These are phyloP conservation scores for Ciona savignyi DNA, from an alignment of 23 tunicate species.

Conservation along the genomic window DNA sequence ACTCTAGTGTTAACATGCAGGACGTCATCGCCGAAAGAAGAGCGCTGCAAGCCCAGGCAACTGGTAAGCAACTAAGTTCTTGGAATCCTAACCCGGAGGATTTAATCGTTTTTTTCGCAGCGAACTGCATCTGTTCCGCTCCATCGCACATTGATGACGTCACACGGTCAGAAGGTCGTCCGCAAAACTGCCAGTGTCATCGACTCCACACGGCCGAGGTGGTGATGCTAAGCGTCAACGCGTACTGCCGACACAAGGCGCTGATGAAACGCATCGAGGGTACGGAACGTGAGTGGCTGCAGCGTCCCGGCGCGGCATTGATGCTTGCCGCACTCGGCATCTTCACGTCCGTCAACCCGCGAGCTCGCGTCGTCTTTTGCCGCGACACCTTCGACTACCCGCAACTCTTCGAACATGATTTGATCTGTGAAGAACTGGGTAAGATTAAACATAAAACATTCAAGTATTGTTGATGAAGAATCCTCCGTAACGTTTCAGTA, in stretches of 20 bases:
- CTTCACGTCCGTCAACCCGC: constrained; percentile 26
- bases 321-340: constrained; percentile 23
- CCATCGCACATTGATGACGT: too few species aligned
- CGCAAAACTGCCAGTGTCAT: constrained; percentile 8
- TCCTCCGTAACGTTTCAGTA: too few species aligned
- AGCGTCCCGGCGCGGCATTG: constrained; percentile 19
- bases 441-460: too few species aligned
- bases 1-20: constrained; percentile 29
- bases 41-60: too few species aligned
- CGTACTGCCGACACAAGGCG: constrained; percentile 59
- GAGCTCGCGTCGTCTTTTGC: constrained; percentile 38
- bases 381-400: constrained; percentile 55
- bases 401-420: constrained; percentile 42
- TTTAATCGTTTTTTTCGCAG: too few species aligned
- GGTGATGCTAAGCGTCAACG: constrained; percentile 24
- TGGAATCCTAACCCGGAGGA: too few species aligned
- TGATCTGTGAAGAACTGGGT: constrained; percentile 66
- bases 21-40: constrained; percentile 24
- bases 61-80: too few species aligned
- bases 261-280: constrained; percentile 36
- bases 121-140: too few species aligned
- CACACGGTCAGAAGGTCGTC: too few species aligned
- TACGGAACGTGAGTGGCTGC: constrained; percentile 16
- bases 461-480: too few species aligned
- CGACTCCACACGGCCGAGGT: constrained; percentile 23